Evolutionary conservation across 2,113 vertebrate species (phyloP).

Genomic region (Noctilio leporinus): DNA sequence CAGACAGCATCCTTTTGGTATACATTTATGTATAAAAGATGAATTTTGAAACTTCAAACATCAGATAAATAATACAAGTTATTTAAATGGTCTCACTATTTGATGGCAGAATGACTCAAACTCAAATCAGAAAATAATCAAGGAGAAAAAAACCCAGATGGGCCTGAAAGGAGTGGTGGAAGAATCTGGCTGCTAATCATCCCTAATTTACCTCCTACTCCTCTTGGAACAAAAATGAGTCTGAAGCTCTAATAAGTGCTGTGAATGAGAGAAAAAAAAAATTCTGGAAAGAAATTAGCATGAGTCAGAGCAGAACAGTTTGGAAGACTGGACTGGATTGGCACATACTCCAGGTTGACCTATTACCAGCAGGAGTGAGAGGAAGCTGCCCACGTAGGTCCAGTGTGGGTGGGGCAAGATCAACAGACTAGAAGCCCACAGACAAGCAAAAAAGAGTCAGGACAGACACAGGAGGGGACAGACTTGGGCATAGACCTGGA

Average conservation of each 20-base stretch:
- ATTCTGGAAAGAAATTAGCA: slow-evolving; percentile 6
- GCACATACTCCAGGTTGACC: neutral
- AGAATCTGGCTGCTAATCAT: neutral
- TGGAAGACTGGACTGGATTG: neutral
- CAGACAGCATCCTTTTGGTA: neutral
- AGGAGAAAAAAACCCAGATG: slow-evolving; percentile 35
- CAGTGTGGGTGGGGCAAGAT: neutral
- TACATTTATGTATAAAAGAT: neutral
- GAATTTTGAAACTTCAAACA: slow-evolving; percentile 20
- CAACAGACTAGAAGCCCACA: neutral
- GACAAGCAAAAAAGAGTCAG: neutral
- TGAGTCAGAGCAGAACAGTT: neutral
- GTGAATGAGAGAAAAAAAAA: neutral
- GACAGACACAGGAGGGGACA: neutral
- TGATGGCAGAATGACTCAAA: slow-evolving; percentile 17
- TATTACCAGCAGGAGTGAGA: neutral
- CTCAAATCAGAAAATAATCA: slow-evolving; percentile 22
- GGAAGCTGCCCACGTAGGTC: neutral
- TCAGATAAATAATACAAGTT: slow-evolving; percentile 3
- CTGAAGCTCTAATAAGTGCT: neutral
- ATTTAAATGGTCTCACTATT: slow-evolving; percentile 15
- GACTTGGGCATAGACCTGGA: neutral
- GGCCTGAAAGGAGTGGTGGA: neutral
- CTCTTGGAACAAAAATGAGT: neutral
- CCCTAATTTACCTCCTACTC: slow-evolving; percentile 9